Conservation (phyloP, 2,888 invertebrate genomes). For the Hemistola chrysoprasaria region DNA sequence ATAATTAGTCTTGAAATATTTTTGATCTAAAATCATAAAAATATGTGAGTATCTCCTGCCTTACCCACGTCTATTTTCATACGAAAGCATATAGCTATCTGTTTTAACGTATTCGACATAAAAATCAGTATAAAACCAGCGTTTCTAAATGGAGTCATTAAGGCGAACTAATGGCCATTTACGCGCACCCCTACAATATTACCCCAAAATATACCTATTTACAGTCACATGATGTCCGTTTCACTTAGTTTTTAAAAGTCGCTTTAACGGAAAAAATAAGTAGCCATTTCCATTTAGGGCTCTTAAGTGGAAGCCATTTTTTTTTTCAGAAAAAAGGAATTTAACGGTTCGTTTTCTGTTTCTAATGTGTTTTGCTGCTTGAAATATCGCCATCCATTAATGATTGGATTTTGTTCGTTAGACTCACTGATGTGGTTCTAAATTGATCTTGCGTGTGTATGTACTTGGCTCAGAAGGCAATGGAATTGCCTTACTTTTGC, state of each 20-base stretch:
- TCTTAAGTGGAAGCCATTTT: constrained; percentile 60
- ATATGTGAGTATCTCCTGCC: too few species aligned
- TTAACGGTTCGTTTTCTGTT: constrained; percentile 53
- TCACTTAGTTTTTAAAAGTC: constrained; percentile 53
- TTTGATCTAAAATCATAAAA: too few species aligned
- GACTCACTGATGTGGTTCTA: too few species aligned
- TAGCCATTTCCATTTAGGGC: constrained; percentile 65
- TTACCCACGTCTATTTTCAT: neutral
- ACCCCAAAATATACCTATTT: constrained; percentile 22
- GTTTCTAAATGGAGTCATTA: constrained; percentile 65
- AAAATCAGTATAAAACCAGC: constrained; percentile 42
- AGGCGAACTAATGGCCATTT: constrained; percentile 64
- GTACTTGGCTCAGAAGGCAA: too few species aligned
- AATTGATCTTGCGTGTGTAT: too few species aligned
- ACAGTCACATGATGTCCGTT: constrained; percentile 45
- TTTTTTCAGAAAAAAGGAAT: constrained; percentile 47
- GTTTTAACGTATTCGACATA: constrained; percentile 33
- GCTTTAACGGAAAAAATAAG: constrained; percentile 69
- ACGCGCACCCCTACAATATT: constrained; percentile 45
- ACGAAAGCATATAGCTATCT: constrained; percentile 9
- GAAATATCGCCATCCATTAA: constrained; percentile 46
- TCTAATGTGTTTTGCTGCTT: constrained; percentile 55
- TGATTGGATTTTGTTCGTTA: constrained; percentile 34
- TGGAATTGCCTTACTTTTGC: too few species aligned
- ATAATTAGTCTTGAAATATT: too few species aligned